Conservation (phyloP, 2,888 invertebrate genomes). For the Cacoxenus indagator region DNA sequence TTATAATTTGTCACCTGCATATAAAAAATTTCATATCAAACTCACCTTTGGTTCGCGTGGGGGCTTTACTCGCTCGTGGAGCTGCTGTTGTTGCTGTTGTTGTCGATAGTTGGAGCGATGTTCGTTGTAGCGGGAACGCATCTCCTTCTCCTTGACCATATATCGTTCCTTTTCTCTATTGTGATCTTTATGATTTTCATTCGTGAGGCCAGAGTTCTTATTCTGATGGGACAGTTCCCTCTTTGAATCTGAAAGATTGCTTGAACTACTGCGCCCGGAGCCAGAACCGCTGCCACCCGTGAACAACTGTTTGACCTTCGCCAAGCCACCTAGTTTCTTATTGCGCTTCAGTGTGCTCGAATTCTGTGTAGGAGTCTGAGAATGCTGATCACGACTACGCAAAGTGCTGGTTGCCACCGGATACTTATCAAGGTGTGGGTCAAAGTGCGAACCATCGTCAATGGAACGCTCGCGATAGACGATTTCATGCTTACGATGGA, state of each 20-base stretch:
- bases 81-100: slow-evolving; percentile 55
- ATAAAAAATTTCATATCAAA: slow-evolving; percentile 35
- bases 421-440: slow-evolving; percentile 76
- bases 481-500: slow-evolving; percentile 65
- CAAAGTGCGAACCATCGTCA: slow-evolving; percentile 79
- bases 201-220: slow-evolving; percentile 65
- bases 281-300: slow-evolving; percentile 72
- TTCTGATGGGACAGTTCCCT: slow-evolving; percentile 50
- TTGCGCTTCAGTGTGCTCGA: slow-evolving; percentile 68
- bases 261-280: slow-evolving; percentile 71
- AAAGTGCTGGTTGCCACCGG: slow-evolving; percentile 70
- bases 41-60: slow-evolving; percentile 69
- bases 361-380: slow-evolving; percentile 41
- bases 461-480: slow-evolving; percentile 75
- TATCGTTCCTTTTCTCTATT: slow-evolving; percentile 52
- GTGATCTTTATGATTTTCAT: slow-evolving; percentile 37
- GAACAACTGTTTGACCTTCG: slow-evolving; percentile 85
- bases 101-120: slow-evolving; percentile 67
- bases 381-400: slow-evolving; percentile 55
- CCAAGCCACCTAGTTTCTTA: slow-evolving; percentile 80
- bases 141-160: slow-evolving; percentile 74
- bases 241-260: slow-evolving; percentile 54
- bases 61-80: slow-evolving; percentile 61
- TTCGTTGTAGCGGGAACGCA: slow-evolving; percentile 75
- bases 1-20: slow-evolving; percentile 44